Percentiles rank a stretch among this genome's conserved stretches.
These are phyloP conservation scores for Diabrotica balteata DNA, from an alignment of 2,888 invertebrate genomes.

Conservation along the genomic window DNA sequence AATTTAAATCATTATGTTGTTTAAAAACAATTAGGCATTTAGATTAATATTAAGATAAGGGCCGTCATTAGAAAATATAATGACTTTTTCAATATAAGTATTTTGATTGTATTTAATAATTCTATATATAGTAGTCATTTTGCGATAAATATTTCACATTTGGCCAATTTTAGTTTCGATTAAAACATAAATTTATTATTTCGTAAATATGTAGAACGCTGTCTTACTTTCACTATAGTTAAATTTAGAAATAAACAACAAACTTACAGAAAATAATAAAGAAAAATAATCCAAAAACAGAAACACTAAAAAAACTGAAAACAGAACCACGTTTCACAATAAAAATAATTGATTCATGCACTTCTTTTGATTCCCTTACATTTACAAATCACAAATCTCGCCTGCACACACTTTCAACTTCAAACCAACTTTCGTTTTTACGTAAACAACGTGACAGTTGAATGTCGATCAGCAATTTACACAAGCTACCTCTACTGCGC, in stretches of 20 bases:
- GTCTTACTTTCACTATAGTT: too few species aligned
- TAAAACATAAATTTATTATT: too few species aligned
- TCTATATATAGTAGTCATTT: too few species aligned
- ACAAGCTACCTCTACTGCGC: slow-evolving; percentile 14
- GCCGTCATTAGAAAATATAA: too few species aligned
- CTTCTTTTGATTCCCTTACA: slow-evolving; percentile 8
- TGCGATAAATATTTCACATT: too few species aligned
- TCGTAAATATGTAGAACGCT: too few species aligned
- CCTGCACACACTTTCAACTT: slow-evolving; percentile 10
- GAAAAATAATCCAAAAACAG: slow-evolving; percentile 6
- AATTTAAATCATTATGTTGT: too few species aligned
- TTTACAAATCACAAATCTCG: slow-evolving; percentile 10
- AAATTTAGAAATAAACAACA: neutral
- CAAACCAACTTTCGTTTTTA: slow-evolving; percentile 22
- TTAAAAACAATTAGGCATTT: too few species aligned
- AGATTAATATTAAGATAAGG: too few species aligned
- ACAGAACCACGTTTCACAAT: slow-evolving; percentile 6
- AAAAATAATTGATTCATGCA: slow-evolving; percentile 5
- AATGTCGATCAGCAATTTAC: slow-evolving; percentile 1
- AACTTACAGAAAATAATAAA: slow-evolving; percentile 7
- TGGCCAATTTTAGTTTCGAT: too few species aligned
- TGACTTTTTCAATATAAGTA: too few species aligned
- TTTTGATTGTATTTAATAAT: too few species aligned
- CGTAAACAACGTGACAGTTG: slow-evolving; percentile 31
- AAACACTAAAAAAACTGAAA: slow-evolving; percentile 5